A percentile compares a stretch with the other conserved stretches of the same genome.
phyloP scores from a whole-genome alignment of 2,797 vertebrate genomes.

The Typhlichthys eigenmanni region DNA sequence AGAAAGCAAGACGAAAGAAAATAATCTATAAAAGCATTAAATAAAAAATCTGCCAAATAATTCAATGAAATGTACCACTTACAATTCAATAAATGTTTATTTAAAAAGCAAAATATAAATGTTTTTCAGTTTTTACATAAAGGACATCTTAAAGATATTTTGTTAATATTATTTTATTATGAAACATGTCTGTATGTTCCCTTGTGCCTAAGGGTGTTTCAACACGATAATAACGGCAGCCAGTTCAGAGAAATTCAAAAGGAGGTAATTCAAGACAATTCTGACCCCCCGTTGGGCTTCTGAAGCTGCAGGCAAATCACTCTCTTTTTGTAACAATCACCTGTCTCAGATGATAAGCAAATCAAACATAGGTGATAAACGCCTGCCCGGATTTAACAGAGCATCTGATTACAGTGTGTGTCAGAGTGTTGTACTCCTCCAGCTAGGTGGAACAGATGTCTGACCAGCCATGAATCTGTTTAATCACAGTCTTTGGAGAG shows the following conservation, averaged over 20 bases:
- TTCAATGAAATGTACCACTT: background rate
- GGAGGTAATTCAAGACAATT: conserved; percentile 39
- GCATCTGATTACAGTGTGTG: conserved; percentile 53
- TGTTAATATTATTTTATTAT: conserved; percentile 7
- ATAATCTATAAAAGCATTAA: background rate
- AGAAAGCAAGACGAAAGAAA: background rate
- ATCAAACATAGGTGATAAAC: conserved; percentile 70
- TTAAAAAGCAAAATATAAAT: no score
- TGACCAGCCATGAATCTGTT: conserved; percentile 59
- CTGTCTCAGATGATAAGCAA: conserved; percentile 53
- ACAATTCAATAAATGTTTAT: background rate
- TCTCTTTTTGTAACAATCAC: conserved; percentile 15
- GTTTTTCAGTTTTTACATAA: no score
- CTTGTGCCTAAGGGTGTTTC: conserved; percentile 4
- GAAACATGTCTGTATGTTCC: conserved; percentile 10
- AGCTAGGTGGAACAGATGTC: conserved; percentile 66
- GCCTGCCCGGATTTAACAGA: conserved; percentile 61
- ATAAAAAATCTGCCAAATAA: background rate
- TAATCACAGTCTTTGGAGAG: conserved; percentile 65
- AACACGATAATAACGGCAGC: conserved; percentile 11
- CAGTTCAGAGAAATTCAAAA: conserved; percentile 34
- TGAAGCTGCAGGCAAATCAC: conserved; percentile 43
- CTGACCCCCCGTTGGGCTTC: conserved; percentile 37
- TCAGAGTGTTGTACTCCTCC: conserved; percentile 62
- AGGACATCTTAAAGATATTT: background rate